Base-by-base conservation (phyloP, 2,888 invertebrate genomes). In the Acanthococcus lagerstroemiae region DNA sequence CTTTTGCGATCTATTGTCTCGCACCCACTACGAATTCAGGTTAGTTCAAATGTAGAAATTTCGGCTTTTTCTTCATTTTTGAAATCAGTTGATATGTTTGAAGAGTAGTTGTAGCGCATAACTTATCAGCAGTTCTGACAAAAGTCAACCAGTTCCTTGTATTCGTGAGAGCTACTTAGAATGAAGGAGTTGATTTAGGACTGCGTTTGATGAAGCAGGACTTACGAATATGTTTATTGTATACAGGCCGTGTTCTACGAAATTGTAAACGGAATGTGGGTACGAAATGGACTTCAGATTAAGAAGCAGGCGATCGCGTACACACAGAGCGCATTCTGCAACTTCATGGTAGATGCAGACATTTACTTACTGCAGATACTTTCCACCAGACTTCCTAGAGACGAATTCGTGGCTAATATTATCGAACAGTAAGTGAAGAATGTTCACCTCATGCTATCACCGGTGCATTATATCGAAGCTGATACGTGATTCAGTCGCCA, bases 281-380 rank as follows among this genome's bases (percentile, higher is more conserved):
- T 72, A 61, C 84, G 96, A 70, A 97, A 96, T 78, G 97, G 96
- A 0, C 81, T 95, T 9, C 95, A 95, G 80, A 95, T 97, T 74
- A 93, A 92, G 77, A 95, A 95, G n/a, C 96, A 97, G 78, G 95
- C 95, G 30, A 95, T 95, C 95, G 95, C 95, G 21, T 97, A 97
- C 78, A 91, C 95, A 73, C 96, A 96, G 78, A 94, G 93, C 72
- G 95, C 96, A 79, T 96, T 97, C 80, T 96, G 95, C 79, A 95
- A 95, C 79, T 95, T 95, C 12, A 95, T 96, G 92, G 91, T 95
- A 15, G 96, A 97, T 77, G 90, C 95, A 75, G 97, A 97, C 79
- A 81, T 97, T 70, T 96, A 91, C 78, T 84, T 96, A 73, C 80
- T 96, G 71, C 96, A 97, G 82, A 84, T 95, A 58, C 93, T 93